phyloP scores from a whole-genome alignment of 2,888 invertebrate species.

The Nemotelus nigrinus region DNA sequence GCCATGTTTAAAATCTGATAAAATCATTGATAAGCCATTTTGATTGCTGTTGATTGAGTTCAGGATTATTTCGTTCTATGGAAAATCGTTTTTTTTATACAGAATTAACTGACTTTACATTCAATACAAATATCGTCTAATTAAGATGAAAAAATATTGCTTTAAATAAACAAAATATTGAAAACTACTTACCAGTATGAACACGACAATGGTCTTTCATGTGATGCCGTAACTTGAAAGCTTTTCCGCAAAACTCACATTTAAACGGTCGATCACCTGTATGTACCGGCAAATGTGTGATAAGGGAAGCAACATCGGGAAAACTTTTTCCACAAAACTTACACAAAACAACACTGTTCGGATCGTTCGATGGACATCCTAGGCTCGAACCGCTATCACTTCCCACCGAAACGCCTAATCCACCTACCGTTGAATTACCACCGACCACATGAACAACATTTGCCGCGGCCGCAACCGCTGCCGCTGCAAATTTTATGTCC shows the following conservation, averaged over 20 bases:
- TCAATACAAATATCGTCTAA: not conserved
- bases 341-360: conserved; percentile 84
- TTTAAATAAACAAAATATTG: not conserved
- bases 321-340: conserved; percentile 94
- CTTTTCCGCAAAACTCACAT: conserved; percentile 94
- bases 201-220: conserved; percentile 96
- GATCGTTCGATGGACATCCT: conserved; percentile 66
- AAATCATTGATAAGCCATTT: no score
- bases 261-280: conserved; percentile 92
- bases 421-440: conserved; percentile 35
- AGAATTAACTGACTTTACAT: not conserved
- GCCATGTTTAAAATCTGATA: no score
- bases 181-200: conserved; percentile 76
- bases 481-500: conserved; percentile 53
- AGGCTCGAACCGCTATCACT: conserved; percentile 50
- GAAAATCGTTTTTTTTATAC: conserved; percentile 11
- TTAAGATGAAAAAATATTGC: conserved; percentile 8
- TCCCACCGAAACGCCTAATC: conserved; percentile 53
- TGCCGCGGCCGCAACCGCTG: conserved; percentile 65
- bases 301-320: conserved; percentile 88
- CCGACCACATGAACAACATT: conserved; percentile 57
- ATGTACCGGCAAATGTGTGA: conserved; percentile 87
- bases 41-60: no score
- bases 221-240: conserved; percentile 90
- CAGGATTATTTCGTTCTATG: no score